Evolutionary conservation across 2,113 vertebrate genomes (phyloP).

Genomic region (Cathartes aura): DNA sequence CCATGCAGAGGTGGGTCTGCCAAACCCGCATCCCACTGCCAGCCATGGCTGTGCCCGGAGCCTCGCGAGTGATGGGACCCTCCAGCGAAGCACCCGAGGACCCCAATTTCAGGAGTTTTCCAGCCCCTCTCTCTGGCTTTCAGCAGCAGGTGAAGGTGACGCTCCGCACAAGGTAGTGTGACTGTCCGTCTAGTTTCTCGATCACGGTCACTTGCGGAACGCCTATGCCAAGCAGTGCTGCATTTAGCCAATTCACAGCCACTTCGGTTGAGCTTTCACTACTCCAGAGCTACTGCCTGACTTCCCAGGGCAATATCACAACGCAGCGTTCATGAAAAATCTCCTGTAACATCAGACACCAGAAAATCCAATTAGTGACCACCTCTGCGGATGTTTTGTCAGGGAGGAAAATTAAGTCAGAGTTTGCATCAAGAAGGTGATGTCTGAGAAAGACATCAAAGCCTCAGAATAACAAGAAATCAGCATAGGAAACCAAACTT

Average conservation of each 20-base stretch:
- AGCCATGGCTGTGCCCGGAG: fast-evolving
- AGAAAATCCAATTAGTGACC: background rate
- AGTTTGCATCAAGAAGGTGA: background rate
- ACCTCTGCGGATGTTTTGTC: background rate
- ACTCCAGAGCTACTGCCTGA: background rate
- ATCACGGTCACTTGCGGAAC: background rate
- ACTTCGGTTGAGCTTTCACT: background rate
- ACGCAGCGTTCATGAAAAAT: fast-evolving
- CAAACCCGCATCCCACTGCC: fast-evolving
- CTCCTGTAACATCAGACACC: background rate
- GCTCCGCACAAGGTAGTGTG: fast-evolving
- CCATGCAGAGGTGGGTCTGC: background rate
- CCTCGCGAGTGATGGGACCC: fast-evolving
- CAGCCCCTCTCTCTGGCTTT: background rate
- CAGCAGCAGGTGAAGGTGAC: background rate
- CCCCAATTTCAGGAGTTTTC: background rate
- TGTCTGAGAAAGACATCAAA: background rate
- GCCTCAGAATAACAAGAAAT: background rate
- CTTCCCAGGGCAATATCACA: background rate
- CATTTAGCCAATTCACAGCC: background rate
- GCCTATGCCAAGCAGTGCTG: too few species aligned
- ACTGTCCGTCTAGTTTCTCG: background rate
- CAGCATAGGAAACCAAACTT: background rate
- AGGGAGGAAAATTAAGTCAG: background rate
- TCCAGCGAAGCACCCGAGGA: background rate